phyloP scores from a whole-genome alignment of 2,888 invertebrate genomes.

The Parasteatoda lunata region DNA sequence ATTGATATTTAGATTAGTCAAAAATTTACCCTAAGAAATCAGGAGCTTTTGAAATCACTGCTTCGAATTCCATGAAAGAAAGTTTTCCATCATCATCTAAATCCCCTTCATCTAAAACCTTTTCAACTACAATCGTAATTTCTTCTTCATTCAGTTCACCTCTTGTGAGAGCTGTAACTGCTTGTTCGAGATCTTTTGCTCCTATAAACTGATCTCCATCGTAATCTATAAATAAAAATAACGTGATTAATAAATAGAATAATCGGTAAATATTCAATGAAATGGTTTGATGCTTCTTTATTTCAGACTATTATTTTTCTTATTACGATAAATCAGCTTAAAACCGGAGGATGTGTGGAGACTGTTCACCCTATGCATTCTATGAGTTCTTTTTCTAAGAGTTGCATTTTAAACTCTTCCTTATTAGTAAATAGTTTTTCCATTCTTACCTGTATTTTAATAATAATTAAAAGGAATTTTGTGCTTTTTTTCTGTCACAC shows the following conservation, averaged over 20 bases:
- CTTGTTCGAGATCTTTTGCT: slow-evolving; percentile 87
- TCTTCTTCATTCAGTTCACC: slow-evolving; percentile 91
- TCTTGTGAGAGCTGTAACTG: slow-evolving; percentile 87
- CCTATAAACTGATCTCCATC: slow-evolving; percentile 95
- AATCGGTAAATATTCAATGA: no score
- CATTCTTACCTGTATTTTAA: no score
- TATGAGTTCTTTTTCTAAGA: no score
- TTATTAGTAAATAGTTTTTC: no score
- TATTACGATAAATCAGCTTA: background rate
- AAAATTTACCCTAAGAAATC: slow-evolving; percentile 80
- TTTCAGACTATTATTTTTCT: background rate
- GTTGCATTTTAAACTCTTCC: no score
- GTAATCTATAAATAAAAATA: slow-evolving; percentile 81
- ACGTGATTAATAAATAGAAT: no score
- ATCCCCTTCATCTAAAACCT: slow-evolving; percentile 93
- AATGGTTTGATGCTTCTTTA: background rate
- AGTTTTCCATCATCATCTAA: slow-evolving; percentile 96
- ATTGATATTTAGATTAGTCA: no score
- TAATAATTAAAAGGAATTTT: no score
- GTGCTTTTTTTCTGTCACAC: no score
- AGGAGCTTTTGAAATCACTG: slow-evolving; percentile 95
- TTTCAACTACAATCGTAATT: slow-evolving; percentile 80
- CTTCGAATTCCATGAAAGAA: slow-evolving; percentile 97
- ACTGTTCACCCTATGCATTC: no score
- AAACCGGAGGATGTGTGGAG: background rate